Conservation (phyloP, 1,140 invertebrate species). For the Lasioglossum baleicum region DNA sequence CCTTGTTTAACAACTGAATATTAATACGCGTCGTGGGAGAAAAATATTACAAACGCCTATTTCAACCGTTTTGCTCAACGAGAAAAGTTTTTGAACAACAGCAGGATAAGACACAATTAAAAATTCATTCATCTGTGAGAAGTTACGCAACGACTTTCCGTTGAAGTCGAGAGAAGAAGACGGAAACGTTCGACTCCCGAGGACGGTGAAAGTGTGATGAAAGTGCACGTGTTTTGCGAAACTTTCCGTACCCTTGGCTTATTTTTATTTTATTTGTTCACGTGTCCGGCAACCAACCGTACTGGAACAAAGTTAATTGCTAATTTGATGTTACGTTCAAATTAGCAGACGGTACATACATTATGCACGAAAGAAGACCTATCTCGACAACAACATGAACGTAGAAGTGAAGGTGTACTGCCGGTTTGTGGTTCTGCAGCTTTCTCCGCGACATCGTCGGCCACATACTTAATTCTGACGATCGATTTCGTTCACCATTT, state of each 20-base stretch:
- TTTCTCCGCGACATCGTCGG: constrained; percentile 58
- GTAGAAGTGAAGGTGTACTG: constrained; percentile 61
- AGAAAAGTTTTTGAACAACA: too few relatives aligned
- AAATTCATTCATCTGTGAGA: neutral
- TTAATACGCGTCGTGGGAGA: too few relatives aligned
- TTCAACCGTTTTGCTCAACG: too few relatives aligned
- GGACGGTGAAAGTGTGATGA: constrained; percentile 23
- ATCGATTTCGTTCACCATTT: constrained; percentile 24
- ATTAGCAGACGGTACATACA: constrained; percentile 1
- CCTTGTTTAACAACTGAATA: too few relatives aligned
- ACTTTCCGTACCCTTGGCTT: constrained; percentile 5
- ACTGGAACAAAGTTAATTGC: neutral
- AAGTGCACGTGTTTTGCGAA: constrained; percentile 27
- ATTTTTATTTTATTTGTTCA: neutral
- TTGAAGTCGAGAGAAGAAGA: constrained; percentile 5
- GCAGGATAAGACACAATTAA: neutral
- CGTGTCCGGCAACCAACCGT: neutral
- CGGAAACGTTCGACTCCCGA: neutral
- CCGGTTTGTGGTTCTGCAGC: constrained; percentile 56
- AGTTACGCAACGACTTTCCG: constrained; percentile 13
- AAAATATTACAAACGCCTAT: too few relatives aligned
- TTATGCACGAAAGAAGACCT: constrained; percentile 43
- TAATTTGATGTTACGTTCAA: constrained; percentile 9
- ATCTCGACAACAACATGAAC: constrained; percentile 39
- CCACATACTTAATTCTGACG: constrained; percentile 56